A percentile compares a stretch with the other conserved stretches of the same genome.
phyloP scores from a whole-genome alignment of 1,140 invertebrate species.

The Aleiodes sp. region DNA sequence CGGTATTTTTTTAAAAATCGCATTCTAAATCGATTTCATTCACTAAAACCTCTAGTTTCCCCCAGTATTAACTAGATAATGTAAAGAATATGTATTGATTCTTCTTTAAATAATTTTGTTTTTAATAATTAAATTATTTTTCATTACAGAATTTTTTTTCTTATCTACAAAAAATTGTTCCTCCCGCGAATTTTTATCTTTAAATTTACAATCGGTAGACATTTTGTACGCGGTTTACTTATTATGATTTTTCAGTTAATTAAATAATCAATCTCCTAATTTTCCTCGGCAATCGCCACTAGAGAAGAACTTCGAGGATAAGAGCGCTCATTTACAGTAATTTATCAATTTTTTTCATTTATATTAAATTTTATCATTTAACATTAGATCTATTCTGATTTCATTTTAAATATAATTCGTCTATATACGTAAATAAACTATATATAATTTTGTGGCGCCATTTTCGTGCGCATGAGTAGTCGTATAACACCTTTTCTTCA shows the following conservation, averaged over 20 bases:
- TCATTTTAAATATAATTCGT: conserved; percentile 3
- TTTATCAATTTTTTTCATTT: neutral
- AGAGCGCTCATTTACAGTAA: conserved; percentile 3
- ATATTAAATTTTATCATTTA: neutral
- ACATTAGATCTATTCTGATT: conserved; percentile 9
- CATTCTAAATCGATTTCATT: conserved; percentile 41
- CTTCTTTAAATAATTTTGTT: conserved; percentile 26
- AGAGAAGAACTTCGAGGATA: neutral
- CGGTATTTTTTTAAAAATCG: conserved; percentile 31
- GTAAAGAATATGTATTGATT: conserved; percentile 62
- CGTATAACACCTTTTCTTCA: neutral
- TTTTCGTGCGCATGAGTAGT: conserved; percentile 4
- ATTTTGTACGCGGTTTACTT: no score
- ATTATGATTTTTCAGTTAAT: no score
- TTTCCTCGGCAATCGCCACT: conserved; percentile 7
- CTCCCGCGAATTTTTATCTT: neutral
- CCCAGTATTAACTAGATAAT: conserved; percentile 61
- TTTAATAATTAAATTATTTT: conserved; percentile 22
- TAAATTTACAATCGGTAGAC: conserved; percentile 4
- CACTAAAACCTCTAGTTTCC: conserved; percentile 59
- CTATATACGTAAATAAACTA: conserved; percentile 8
- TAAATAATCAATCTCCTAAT: neutral
- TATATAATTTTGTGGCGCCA: neutral
- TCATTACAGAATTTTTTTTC: conserved; percentile 24
- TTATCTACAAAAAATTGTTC: conserved; percentile 37